Evolutionary conservation across 2,797 vertebrate genomes (phyloP), one percentile per base, ranked within the genome.

Genomic region (Huso huso): DNA sequence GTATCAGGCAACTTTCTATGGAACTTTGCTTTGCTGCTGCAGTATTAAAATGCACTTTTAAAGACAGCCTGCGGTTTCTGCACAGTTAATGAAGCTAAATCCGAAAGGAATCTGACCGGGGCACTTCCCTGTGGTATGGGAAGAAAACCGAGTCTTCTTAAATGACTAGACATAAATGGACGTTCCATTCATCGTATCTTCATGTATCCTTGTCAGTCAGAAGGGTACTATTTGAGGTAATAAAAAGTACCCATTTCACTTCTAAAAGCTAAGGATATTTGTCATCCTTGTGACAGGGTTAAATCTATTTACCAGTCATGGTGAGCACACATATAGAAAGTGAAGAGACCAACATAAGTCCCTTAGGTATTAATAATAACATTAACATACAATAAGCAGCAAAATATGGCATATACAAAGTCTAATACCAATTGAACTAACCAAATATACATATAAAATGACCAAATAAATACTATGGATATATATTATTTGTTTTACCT

Each of bases 381-480:
- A 83, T 80, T 86, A 84, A 82, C 8, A 68, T 10, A 50, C 72
- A 69, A 83, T 70, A 83, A 89, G 86, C 81, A 88, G 87, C 83
- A 87, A 83, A 73, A 6, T 83, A 84, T 85, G 82, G 83, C 82
- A 80, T 84, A 78, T 81, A 79, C 82, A 73, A 66, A 80, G 78
- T 81, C 82, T 84, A 83, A 82, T 83, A 91, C 80, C 90, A 91
- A 89, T 78, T 82, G 76, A 88, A 82, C 83, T 83, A 88, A 77
- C 88, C 86, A 92, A 89, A 93, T 94, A 94, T 91, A 91, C 87
- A 93, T 82, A 91, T 88, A 90, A 86, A 84, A 83, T 84, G 79
- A 89, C 74, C 77, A 83, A 88, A 88, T 91, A 88, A 89, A 89
- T 90, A 88, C 77, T 82, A 75, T 78, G 75, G 75, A 74, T 63